These are phyloP conservation scores for Leptocoma aspasia DNA, from an alignment of 2,113 vertebrate genomes.

Conservation along the genomic window DNA sequence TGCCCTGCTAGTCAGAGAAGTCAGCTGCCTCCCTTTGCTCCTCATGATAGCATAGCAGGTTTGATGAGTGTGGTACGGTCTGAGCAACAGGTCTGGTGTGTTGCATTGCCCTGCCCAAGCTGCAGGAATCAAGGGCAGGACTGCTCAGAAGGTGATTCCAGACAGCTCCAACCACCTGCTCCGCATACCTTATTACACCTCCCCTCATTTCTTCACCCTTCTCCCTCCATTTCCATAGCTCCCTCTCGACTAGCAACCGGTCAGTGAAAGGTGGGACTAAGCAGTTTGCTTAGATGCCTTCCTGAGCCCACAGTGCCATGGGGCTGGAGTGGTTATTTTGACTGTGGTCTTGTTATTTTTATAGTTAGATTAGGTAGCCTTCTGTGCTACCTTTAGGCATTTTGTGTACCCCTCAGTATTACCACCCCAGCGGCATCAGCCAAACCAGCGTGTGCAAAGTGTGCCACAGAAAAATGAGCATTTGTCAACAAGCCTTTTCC, in stretches of 20 bases:
- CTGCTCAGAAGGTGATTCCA: neutral
- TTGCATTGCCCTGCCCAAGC: neutral
- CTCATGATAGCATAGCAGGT: neutral
- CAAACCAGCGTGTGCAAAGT: neutral
- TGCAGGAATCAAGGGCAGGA: neutral
- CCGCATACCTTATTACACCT: neutral
- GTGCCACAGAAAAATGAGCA: neutral
- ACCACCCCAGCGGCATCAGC: rapidly evolving
- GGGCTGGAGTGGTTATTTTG: neutral
- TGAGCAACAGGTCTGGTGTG: neutral
- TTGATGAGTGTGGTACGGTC: neutral
- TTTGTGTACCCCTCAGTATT: neutral
- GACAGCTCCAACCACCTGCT: neutral
- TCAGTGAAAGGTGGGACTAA: neutral
- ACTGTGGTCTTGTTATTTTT: neutral
- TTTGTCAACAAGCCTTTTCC: neutral
- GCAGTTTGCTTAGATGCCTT: neutral
- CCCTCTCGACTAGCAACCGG: neutral
- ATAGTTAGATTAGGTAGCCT: neutral
- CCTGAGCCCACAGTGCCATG: neutral
- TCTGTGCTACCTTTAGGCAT: neutral
- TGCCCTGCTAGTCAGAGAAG: neutral
- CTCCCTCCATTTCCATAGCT: neutral
- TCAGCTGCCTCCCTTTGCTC: neutral
- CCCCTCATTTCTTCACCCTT: neutral